Evolutionary conservation across 2,888 invertebrate genomes (phyloP), one percentile per base, ranked within the genome.

Genomic region (Carcina quercana): DNA sequence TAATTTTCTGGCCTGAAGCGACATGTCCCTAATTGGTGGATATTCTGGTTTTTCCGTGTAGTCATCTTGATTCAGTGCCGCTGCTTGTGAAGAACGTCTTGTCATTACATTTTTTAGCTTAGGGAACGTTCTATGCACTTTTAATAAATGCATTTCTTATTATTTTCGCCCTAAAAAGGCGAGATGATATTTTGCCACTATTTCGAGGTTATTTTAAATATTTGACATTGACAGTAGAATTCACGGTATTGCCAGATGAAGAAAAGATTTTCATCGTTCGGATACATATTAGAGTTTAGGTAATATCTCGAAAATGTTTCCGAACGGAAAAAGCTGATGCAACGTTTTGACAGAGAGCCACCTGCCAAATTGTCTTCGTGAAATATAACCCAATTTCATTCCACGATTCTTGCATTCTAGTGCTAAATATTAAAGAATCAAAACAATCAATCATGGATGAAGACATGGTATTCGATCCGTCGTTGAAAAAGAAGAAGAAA

Each of bases 401-500:
- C n/a, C n/a, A n/a, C n/a, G n/a, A n/a, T 50, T 47, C 50, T 44
- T 39, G 29, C 30, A 35, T 45, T 43, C 34, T 41, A 38, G 31
- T 43, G 47, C 50, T 32, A 32, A 43, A 45, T 44, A 40, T 42
- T 45, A 38, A 47, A 38, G 40, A 44, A 35, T 34, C 43, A 44
- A 34, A 32, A 34, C 25, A 35, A 29, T 36, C 35, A 64, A 73
- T 54, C 62, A 85, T 85, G 85, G 85, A 85, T 38, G 85, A 85
- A 42, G 83, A 80, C 45, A 80, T 84, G 94, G 88, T 93, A 58
- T 95, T 96, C 72, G 96, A 97, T 82, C 93, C 95, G 14, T 89
- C 91, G 45, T 71, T 95, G 49, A 96, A 96, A 85, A 97, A 96
- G 79, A 96, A 96, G 80, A 97, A 96, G 85, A 97, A 96, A 86